These are phyloP conservation scores for Cosmopolites sordidus DNA, from an alignment of 2,888 invertebrate species.

Conservation along the genomic window DNA sequence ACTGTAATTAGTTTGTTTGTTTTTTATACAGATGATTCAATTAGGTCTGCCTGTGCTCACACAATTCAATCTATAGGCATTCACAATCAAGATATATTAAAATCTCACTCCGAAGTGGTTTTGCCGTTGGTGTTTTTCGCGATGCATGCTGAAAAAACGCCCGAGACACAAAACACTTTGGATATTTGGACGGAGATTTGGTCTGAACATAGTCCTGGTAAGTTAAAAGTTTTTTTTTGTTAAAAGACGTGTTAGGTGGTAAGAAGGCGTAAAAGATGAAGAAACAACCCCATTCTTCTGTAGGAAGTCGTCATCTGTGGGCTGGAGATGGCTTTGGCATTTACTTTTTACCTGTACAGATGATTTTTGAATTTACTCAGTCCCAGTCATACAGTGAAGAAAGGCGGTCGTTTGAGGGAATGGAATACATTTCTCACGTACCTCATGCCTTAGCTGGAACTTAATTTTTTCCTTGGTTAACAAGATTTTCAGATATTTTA, in stretches of 20 bases:
- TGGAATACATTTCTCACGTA: no score
- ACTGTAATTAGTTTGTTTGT: neutral
- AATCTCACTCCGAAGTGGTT: constrained; percentile 68
- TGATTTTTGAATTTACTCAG: no score
- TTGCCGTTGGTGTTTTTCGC: constrained; percentile 85
- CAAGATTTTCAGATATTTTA: no score
- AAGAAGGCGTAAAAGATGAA: no score
- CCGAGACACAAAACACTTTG: constrained; percentile 60
- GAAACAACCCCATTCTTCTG: no score
- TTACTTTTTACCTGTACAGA: no score
- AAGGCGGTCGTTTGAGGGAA: no score
- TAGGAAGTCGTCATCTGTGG: no score
- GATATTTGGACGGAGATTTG: constrained; percentile 85
- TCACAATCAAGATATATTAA: constrained; percentile 77
- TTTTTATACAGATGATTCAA: constrained; percentile 60
- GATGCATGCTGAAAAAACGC: constrained; percentile 77
- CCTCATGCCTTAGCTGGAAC: no score
- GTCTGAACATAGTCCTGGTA: constrained; percentile 81
- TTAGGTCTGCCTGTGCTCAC: constrained; percentile 68
- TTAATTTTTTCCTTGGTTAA: no score
- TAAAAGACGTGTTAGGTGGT: neutral
- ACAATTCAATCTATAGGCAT: constrained; percentile 77
- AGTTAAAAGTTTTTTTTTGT: neutral
- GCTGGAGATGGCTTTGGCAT: no score
- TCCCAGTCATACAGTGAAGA: no score